phyloP scores from a whole-genome alignment of 2,888 invertebrate genomes.

The Caenorhabditis virilis region DNA sequence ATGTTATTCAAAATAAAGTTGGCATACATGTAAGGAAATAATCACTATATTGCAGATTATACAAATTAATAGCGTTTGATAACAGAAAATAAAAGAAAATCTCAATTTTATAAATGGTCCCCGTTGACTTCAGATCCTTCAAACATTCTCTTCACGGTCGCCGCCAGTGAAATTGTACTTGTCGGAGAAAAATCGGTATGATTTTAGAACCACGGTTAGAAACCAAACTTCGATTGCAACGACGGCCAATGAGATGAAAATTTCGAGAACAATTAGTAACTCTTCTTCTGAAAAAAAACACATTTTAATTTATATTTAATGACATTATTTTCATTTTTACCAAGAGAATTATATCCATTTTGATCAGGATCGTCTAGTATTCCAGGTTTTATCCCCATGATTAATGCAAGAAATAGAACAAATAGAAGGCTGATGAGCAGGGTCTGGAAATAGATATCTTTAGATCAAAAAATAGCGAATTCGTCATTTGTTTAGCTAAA shows the following conservation, averaged over 20 bases:
- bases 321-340: no score
- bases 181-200: conserved; percentile 48
- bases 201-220: conserved; percentile 46
- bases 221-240: conserved; percentile 55
- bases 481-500: no score
- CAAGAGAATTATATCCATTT: conserved; percentile 43
- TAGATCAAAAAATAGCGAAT: no score
- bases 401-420: conserved; percentile 46
- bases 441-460: conserved; percentile 43
- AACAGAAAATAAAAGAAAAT: background rate
- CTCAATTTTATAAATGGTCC: background rate
- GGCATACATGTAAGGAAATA: no score
- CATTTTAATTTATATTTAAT: no score
- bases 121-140: background rate
- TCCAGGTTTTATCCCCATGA: conserved; percentile 52
- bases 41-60: no score
- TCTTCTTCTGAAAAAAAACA: conserved; percentile 49
- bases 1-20: no score
- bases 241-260: conserved; percentile 45
- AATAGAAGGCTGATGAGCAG: conserved; percentile 46
- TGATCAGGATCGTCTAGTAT: conserved; percentile 49
- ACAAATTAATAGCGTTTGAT: background rate
- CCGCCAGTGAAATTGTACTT: conserved; percentile 55
- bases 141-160: conserved; percentile 48
- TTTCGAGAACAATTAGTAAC: conserved; percentile 49